Conservation (phyloP, 2,113 vertebrate genomes). For the Coreoperca whiteheadi region DNA sequence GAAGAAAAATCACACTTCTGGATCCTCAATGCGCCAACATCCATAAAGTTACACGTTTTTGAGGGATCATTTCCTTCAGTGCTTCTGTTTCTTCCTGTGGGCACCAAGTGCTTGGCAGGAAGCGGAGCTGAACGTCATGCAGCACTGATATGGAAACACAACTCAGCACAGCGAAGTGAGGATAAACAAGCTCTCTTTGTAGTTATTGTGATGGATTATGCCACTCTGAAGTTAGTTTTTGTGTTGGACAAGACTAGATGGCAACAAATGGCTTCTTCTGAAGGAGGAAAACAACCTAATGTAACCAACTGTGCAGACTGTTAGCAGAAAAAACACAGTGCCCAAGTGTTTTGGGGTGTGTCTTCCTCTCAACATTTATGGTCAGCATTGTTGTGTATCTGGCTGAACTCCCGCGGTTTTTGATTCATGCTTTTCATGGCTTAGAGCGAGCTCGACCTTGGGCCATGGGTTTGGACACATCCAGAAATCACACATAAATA, state of each 20-base stretch:
- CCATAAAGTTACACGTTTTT: conserved; percentile 14
- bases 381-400: conserved; percentile 46
- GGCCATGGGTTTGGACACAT: conserved; percentile 35
- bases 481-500: conserved; percentile 2
- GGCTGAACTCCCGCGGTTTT: conserved; percentile 42
- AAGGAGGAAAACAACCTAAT: conserved; percentile 1
- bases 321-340: background rate
- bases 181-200: conserved; percentile 16
- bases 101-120: conserved; percentile 41
- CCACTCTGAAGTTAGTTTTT: background rate
- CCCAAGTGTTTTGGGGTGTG: conserved; percentile 28
- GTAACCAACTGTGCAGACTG: background rate
- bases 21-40: conserved; percentile 5
- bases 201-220: conserved; percentile 24
- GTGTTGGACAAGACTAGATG: background rate
- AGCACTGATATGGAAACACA: conserved; percentile 56
- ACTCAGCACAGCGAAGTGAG: conserved; percentile 25
- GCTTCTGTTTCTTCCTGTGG: conserved; percentile 45
- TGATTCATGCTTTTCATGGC: conserved; percentile 36
- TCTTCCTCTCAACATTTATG: conserved; percentile 40
- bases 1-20: conserved; percentile 2
- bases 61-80: conserved; percentile 34
- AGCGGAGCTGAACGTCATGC: conserved; percentile 33
- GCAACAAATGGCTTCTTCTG: background rate
- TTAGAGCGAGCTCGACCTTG: conserved; percentile 16